Evolutionary conservation across 2,797 vertebrate genomes (phyloP).

Genomic region (Ara ararauna): DNA sequence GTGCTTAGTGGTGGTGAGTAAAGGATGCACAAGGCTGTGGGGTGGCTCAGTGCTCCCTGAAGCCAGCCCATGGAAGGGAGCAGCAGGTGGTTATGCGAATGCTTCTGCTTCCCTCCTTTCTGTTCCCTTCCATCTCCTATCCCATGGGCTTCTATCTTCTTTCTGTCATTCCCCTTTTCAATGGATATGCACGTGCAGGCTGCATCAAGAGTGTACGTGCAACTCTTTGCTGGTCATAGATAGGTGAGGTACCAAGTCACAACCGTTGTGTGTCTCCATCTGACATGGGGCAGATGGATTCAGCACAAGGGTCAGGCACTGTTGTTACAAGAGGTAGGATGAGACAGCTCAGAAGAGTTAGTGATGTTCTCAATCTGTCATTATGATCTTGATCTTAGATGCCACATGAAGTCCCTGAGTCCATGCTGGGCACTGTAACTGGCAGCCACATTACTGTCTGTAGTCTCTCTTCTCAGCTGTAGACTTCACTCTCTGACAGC

Average conservation of each 20-base stretch:
- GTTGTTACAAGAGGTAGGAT: background rate
- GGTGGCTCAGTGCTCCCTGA: background rate
- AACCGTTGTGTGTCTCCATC: background rate
- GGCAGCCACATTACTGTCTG: background rate
- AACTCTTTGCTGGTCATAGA: background rate
- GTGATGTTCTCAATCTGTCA: background rate
- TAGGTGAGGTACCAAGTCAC: background rate
- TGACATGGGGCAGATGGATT: background rate
- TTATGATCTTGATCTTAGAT: background rate
- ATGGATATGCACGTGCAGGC: accelerated
- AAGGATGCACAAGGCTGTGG: background rate
- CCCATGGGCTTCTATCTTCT: background rate
- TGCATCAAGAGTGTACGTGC: background rate
- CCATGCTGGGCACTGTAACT: background rate
- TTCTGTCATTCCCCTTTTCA: background rate
- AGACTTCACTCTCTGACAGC: background rate
- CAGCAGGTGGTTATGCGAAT: background rate
- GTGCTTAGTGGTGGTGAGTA: background rate
- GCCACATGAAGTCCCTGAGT: background rate
- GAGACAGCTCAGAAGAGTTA: background rate
- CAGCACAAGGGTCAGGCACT: background rate
- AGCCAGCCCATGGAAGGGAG: background rate
- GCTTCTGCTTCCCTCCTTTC: background rate
- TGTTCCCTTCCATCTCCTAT: background rate
- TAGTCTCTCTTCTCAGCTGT: background rate